phyloP scores from a whole-genome alignment of 2,113 vertebrate genomes.

The Oxyura jamaicensis region DNA sequence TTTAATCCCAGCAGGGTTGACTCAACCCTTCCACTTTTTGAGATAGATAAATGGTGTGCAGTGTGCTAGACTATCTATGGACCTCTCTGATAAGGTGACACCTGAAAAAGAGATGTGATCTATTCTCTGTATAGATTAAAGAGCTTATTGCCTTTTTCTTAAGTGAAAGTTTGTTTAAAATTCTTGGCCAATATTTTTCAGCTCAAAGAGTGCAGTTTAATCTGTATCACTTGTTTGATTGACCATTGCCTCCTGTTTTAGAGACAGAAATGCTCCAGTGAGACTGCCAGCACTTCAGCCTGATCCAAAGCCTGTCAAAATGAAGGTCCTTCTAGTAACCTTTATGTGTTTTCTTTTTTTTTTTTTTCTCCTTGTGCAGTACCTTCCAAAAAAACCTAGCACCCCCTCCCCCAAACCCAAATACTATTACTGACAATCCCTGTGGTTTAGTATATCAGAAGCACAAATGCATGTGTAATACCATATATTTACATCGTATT shows the following conservation, averaged over 20 bases:
- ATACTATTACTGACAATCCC: not conserved
- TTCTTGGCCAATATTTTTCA: conserved; percentile 5
- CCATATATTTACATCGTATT: not conserved
- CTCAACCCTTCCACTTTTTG: conserved; percentile 55
- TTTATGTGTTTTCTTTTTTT: not conserved
- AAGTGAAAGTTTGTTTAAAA: conserved; percentile 29
- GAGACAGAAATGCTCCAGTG: not conserved
- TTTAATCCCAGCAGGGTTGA: conserved; percentile 59
- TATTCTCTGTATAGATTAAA: conserved; percentile 26
- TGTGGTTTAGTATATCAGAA: not conserved
- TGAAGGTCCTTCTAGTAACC: not conserved
- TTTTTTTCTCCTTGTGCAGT: not conserved
- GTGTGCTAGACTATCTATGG: not conserved
- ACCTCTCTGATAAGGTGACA: conserved; percentile 25
- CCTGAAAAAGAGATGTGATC: conserved; percentile 1
- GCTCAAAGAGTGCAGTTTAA: not conserved
- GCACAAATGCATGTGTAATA: not conserved
- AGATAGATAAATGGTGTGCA: conserved; percentile 48
- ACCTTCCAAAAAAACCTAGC: not conserved
- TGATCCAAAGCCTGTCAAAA: not conserved
- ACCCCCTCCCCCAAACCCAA: not conserved
- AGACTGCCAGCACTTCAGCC: not conserved
- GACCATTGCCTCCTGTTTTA: not conserved
- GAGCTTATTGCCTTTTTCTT: conserved; percentile 2
- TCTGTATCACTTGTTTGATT: not conserved